Evolutionary conservation across 2,888 invertebrate genomes (phyloP), one percentile per base, ranked within the genome.

Genomic region (Mallateleia sp.): DNA sequence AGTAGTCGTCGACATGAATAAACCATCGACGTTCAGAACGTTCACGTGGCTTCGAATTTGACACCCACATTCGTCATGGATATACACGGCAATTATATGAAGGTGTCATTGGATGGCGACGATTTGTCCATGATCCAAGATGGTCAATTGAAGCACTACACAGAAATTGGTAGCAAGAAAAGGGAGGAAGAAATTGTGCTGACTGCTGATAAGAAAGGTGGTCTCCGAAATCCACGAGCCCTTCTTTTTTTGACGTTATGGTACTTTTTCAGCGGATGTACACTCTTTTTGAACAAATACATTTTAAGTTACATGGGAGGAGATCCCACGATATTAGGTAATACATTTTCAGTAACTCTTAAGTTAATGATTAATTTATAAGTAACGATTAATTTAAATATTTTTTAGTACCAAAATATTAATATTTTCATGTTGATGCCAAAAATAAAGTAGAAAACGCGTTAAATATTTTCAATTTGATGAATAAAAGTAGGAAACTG

Each of bases 261-360:
- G 97, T 97, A 97, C 93, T 96, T 97, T 92, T 97, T 98, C 94
- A 97, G 97, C 94, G 97, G 97, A 9, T 97, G 97, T 93, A 97
- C 97, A 1, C 95, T 98, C 67, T 97, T 98, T 94, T 95, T 97
- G 83, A 97, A 98, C 95, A 98, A 97, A 93, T 97, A 97, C 93
- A 97, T 97, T 92, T 95, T 98, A 82, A 96, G 97, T 0, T 97
- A 97, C 91, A 96, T 97, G 93, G 96, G 96, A 94, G 97, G 97
- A 60, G 97, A 97, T 95, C 97, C 97, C 20, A 97, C 97, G 72
- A 95, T 97, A 83, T 95, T 97, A 93, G 97, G 97, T 97, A 60
- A n/a, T n/a, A n/a, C n/a, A n/a, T n/a, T n/a, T n/a, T n/a, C n/a
- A n/a, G n/a, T n/a, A n/a, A n/a, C n/a, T n/a, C n/a, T n/a, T n/a